A percentile compares a stretch with the other conserved stretches of the same genome.
Evolutionary conservation across 2,888 invertebrate genomes (phyloP).

Genomic region (Melieria crassipennis): DNA sequence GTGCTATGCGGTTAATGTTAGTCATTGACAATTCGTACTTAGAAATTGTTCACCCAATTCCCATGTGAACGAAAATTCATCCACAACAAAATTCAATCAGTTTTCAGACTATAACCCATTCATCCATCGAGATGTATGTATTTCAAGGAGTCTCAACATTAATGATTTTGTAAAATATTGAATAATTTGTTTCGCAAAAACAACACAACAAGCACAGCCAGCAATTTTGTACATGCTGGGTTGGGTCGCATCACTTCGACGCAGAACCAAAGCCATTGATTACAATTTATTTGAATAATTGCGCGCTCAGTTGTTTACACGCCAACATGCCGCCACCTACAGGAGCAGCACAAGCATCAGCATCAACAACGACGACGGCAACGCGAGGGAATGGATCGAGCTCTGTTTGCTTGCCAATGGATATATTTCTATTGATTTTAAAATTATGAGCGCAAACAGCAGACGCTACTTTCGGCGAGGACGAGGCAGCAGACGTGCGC

Average conservation of each 20-base stretch:
- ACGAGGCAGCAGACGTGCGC: not conserved
- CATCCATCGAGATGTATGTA: too few relatives aligned
- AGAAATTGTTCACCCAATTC: too few relatives aligned
- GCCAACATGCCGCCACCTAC: not conserved
- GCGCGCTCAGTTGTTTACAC: slow-evolving; percentile 37
- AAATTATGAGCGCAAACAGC: slow-evolving; percentile 64
- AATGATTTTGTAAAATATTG: not conserved
- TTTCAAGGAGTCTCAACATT: not conserved
- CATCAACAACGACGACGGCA: slow-evolving; percentile 18
- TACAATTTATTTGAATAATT: slow-evolving; percentile 55
- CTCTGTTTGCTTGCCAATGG: slow-evolving; percentile 44
- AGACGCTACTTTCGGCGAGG: slow-evolving; percentile 8
- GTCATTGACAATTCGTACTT: too few relatives aligned
- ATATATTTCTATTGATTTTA: slow-evolving; percentile 66
- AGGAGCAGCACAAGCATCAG: not conserved
- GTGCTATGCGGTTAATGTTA: too few relatives aligned
- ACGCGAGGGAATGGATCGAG: slow-evolving; percentile 16
- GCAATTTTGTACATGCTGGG: too few relatives aligned
- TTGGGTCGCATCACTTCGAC: too few relatives aligned
- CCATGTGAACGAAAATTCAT: too few relatives aligned
- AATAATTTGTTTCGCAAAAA: slow-evolving; percentile 9
- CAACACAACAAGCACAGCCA: not conserved
- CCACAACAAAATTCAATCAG: too few relatives aligned
- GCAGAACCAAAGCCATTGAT: slow-evolving; percentile 46
- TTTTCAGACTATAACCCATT: too few relatives aligned